A percentile compares a stretch with the other conserved stretches of the same genome.
Evolutionary conservation across 2,888 invertebrate species (phyloP).

Genomic region (Limenitis camilla): DNA sequence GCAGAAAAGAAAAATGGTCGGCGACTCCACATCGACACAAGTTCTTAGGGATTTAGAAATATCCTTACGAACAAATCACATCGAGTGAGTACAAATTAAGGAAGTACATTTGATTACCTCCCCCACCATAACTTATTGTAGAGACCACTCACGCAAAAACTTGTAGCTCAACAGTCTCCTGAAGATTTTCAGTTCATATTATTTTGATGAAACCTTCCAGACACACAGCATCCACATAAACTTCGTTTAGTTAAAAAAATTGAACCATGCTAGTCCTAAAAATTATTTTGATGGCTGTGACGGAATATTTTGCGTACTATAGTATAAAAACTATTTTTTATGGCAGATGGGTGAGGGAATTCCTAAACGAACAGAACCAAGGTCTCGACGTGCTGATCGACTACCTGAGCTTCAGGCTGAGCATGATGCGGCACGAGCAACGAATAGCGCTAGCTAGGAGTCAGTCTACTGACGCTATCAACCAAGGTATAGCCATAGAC

Average conservation of each 20-base stretch:
- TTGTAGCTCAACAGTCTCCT: too few relatives aligned
- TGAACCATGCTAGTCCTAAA: too few relatives aligned
- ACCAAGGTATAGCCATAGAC: conserved; percentile 53
- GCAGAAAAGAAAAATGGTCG: conserved; percentile 97
- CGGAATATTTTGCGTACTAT: too few relatives aligned
- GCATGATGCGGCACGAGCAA: conserved; percentile 95
- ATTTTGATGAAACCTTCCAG: too few relatives aligned
- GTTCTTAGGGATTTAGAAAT: conserved; percentile 98
- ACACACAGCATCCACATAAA: too few relatives aligned
- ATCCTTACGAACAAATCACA: conserved; percentile 98
- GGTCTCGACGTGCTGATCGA: conserved; percentile 97
- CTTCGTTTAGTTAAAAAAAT: too few relatives aligned
- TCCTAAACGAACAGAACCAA: conserved; percentile 95
- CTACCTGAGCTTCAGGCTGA: conserved; percentile 94
- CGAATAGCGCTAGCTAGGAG: conserved; percentile 83
- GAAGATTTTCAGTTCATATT: too few relatives aligned
- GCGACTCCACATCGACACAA: conserved; percentile 98
- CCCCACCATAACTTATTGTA: too few relatives aligned
- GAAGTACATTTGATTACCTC: too few relatives aligned
- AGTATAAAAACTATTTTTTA: conserved; percentile 13
- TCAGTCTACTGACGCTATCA: conserved; percentile 84
- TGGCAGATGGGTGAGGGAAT: conserved; percentile 99
- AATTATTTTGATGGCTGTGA: too few relatives aligned
- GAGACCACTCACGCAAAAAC: too few relatives aligned
- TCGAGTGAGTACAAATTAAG: conserved; percentile 97